phyloP scores from a whole-genome alignment of 2,888 invertebrate species.

The Parascotia fuliginaria region DNA sequence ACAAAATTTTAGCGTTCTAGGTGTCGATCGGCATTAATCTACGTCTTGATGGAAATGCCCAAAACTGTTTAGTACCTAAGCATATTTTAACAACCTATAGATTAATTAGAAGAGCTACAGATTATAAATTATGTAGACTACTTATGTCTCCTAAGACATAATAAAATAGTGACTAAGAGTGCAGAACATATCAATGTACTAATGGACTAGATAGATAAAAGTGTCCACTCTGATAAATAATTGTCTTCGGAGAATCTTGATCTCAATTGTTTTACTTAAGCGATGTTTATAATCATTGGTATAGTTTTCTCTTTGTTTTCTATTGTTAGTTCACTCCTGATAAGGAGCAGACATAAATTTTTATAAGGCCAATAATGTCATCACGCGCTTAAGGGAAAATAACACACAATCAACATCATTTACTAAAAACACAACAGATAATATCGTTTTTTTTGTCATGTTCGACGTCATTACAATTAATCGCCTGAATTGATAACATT shows the following conservation, averaged over 20 bases:
- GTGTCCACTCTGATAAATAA: slow-evolving; percentile 26
- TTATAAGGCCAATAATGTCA: slow-evolving; percentile 23
- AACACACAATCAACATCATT: slow-evolving; percentile 8
- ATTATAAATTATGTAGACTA: too few relatives aligned
- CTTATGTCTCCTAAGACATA: not conserved
- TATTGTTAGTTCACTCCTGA: slow-evolving; percentile 13
- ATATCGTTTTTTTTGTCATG: slow-evolving; percentile 2
- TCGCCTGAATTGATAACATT: slow-evolving; percentile 2
- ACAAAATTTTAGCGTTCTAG: too few relatives aligned
- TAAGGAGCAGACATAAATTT: slow-evolving; percentile 17
- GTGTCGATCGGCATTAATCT: too few relatives aligned
- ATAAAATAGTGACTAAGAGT: not conserved
- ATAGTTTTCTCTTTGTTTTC: slow-evolving; percentile 23
- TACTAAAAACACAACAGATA: slow-evolving; percentile 9
- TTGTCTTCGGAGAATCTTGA: slow-evolving; percentile 27
- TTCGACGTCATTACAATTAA: slow-evolving; percentile 2
- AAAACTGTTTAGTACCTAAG: too few relatives aligned
- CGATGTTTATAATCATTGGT: slow-evolving; percentile 22
- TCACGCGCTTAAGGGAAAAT: slow-evolving; percentile 17
- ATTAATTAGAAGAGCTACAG: too few relatives aligned
- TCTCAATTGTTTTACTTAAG: slow-evolving; percentile 30
- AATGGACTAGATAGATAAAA: slow-evolving; percentile 35
- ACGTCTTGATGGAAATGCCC: too few relatives aligned
- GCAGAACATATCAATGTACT: slow-evolving; percentile 2
- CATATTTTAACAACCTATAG: too few relatives aligned